A percentile compares a stretch with the other conserved stretches of the same genome.
phyloP scores from a whole-genome alignment of 1,140 invertebrate genomes.

The Catajapyx aquilonaris region DNA sequence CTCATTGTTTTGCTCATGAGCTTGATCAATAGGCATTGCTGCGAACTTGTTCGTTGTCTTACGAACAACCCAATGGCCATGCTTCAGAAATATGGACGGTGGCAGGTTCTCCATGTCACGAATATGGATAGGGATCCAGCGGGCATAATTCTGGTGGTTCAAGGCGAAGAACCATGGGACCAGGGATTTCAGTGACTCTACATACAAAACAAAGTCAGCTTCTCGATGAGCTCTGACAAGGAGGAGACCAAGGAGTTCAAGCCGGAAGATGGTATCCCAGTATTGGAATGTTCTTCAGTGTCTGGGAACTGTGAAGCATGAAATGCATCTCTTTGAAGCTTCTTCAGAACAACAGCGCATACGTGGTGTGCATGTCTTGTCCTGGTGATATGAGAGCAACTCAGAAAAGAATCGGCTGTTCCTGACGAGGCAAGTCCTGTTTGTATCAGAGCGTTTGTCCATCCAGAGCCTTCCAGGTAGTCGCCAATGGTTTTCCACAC shows the following conservation, averaged over 20 bases:
- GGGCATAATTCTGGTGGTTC: conserved; percentile 10
- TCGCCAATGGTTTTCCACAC: conserved; percentile 11
- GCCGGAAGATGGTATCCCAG: conserved; percentile 6
- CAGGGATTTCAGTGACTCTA: conserved; percentile 5
- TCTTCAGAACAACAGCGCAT: conserved; percentile 3
- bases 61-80: conserved; percentile 4
- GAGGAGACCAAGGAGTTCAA: conserved; percentile 6
- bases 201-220: conserved; percentile 4
- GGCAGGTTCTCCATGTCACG: conserved; percentile 7
- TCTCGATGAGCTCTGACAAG: conserved; percentile 6
- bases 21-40: conserved; percentile 11
- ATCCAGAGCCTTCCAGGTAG: conserved; percentile 12
- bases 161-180: conserved; percentile 7
- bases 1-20: conserved; percentile 15
- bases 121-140: conserved; percentile 11
- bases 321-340: conserved; percentile 7
- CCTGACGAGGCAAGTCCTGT: conserved; percentile 9
- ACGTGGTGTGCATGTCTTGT: conserved; percentile 11
- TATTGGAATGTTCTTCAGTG: conserved; percentile 6
- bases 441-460: conserved; percentile 9
- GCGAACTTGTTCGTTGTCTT: conserved; percentile 9
- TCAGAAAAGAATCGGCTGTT: conserved; percentile 9
- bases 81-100: background rate
- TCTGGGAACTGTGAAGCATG: background rate
- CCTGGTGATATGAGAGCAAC: conserved; percentile 7